Evolutionary conservation across 2,888 invertebrate species (phyloP), one percentile per base, ranked within the genome.

Genomic region (Pherbina coryleti): DNA sequence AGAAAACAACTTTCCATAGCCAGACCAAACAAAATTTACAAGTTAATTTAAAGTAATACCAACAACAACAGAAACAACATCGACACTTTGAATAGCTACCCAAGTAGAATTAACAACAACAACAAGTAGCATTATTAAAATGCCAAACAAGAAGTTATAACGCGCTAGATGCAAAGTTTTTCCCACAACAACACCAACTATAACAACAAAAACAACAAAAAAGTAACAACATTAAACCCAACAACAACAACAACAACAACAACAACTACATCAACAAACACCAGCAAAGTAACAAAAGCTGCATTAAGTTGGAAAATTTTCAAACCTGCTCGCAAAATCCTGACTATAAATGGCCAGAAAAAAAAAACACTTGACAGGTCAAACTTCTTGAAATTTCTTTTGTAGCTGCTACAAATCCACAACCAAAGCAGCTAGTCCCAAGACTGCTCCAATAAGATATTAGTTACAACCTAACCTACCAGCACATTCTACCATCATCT

Each of bases 341-440:
- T 7, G 14, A 11, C 19, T 22, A 19, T 37, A 67, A 49, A 51
- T 69, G 60, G 28, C 34, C 19, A 72, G 17, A 72, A 55, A 25
- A n/a, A 72, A 60, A 67, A 49, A 53, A 49, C 51, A 66, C 37
- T 75, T 67, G 55, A 44, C 37, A 62, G 75, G 55, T 66, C 75
- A 75, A 75, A 67, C 55, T 75, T 75, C 66, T 75, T 75, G 66
- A 37, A 75, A 75, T 31, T 64, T 72, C 57, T 72, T 72, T 72
- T 11, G 22, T 14, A 49, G 44, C 55, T 14, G 60, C 11, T 8
- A 57, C 70, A 53, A 53, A n/a, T 66, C 8, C 66, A n/a, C 14
- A 66, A n/a, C 5, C 4, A 31, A 11, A 66, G 3, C 31, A n/a
- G 53, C 28, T 9, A 31, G 9, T 31, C 9, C 55, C 55, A 34